Percentiles rank a stretch among this genome's conserved stretches.
Conservation (phyloP, 2,797 vertebrate genomes). For the Valencia hispanica region DNA sequence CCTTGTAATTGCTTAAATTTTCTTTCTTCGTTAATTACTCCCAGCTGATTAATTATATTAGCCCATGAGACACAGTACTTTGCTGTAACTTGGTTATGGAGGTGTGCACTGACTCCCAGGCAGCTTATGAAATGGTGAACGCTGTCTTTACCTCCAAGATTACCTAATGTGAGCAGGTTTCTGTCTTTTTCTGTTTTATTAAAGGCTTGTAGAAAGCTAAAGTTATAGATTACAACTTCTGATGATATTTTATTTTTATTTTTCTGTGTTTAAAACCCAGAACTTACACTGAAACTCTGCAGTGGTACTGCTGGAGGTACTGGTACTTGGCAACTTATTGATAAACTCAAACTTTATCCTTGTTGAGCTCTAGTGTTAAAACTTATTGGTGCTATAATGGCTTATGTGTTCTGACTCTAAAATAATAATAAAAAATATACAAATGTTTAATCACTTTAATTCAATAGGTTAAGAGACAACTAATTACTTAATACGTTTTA, state of each 20-base stretch:
- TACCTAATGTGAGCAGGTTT: constrained; percentile 8
- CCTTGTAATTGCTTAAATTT: constrained; percentile 60
- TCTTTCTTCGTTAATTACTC: constrained; percentile 61
- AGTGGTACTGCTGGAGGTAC: background rate
- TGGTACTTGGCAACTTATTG: too few relatives aligned
- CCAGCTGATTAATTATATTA: constrained; percentile 69
- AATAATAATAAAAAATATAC: background rate
- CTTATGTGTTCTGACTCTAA: background rate
- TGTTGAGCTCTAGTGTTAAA: background rate
- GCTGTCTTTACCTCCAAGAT: constrained; percentile 25
- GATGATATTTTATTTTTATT: constrained; percentile 1
- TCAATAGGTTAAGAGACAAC: background rate
- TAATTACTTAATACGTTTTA: background rate
- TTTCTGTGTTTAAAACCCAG: background rate
- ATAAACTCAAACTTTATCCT: background rate
- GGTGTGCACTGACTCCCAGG: constrained; percentile 22
- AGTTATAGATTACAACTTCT: constrained; percentile 14
- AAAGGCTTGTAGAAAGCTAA: constrained; percentile 26
- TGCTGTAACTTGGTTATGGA: constrained; percentile 9
- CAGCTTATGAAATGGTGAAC: constrained; percentile 23
- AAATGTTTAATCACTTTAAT: background rate
- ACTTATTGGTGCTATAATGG: background rate
- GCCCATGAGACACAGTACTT: constrained; percentile 50
- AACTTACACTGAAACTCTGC: constrained; percentile 10
- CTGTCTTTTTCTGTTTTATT: constrained; percentile 27